Evolutionary conservation across 2,113 vertebrate genomes (phyloP).

Genomic region (Aptenodytes forsteri): DNA sequence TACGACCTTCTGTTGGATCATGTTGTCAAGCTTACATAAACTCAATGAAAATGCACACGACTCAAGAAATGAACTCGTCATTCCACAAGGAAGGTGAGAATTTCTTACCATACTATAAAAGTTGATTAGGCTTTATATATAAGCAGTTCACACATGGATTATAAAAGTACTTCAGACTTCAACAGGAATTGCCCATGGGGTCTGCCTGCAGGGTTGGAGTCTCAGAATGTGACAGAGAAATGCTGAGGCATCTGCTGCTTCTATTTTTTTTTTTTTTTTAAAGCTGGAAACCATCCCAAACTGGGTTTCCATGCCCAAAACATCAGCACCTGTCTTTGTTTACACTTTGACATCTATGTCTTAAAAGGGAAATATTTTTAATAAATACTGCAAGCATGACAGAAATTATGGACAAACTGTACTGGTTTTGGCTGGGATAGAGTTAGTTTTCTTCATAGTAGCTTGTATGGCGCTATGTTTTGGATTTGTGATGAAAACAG

Average conservation of each 20-base stretch:
- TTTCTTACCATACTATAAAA: neutral
- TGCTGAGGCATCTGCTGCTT: neutral
- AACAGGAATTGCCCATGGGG: neutral
- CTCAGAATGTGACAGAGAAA: neutral
- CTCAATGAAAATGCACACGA: neutral
- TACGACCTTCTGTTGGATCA: neutral
- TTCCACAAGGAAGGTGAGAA: neutral
- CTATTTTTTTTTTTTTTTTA: neutral
- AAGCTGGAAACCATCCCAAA: neutral
- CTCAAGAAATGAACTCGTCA: neutral
- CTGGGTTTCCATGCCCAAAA: neutral
- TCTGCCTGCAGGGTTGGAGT: neutral
- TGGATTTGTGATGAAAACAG: neutral
- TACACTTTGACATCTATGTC: neutral
- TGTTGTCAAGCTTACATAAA: neutral
- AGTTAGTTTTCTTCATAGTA: neutral
- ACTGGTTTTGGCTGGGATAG: neutral
- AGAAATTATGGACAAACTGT: neutral
- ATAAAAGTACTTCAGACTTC: neutral
- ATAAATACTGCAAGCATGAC: neutral
- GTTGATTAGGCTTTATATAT: neutral
- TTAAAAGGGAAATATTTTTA: neutral
- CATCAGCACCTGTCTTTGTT: neutral
- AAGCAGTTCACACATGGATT: neutral
- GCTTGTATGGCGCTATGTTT: neutral